Evolutionary conservation across 2,113 vertebrate species (phyloP), one percentile per base, ranked within the genome.

Genomic region (Corythaeola cristata): DNA sequence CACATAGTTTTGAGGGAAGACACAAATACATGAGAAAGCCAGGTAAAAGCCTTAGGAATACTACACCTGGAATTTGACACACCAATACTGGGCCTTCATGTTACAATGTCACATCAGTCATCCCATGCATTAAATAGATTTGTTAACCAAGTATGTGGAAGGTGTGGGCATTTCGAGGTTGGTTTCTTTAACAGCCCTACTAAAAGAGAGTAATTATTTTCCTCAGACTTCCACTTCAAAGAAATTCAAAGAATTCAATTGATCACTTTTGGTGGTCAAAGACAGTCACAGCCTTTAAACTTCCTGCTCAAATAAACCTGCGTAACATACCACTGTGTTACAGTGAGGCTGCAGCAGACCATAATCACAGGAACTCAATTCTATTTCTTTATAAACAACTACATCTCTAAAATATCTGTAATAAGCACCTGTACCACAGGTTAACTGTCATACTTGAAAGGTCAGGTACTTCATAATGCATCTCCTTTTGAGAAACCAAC

Each of bases 341-440:
- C 81, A 85, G 53, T 8, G 16, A 95, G 44, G 55, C 53, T 83
- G 58, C 67, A 82, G 72, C 84, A 77, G 55, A 59, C 12, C 49
- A 82, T n/a, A 85, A 89, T 85, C 41, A 73, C 49, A 88, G 28
- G 59, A 66, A 67, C 37, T 32, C 79, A 84, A 62, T 68, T 74
- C 92, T 93, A 93, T 72, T 79, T 66, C 37, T 71, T 69, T 71
- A 91, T 5, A 55, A 94, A 85, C 76, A 96, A 27, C 26, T 55
- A 91, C 60, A 67, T 60, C 93, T 96, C 74, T 67, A 91, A 78
- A 96, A 28, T 76, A 80, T 53, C 91, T 63, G 88, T 63, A 96
- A 96, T 74, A 97, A 97, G 88, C 93, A 96, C 93, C 91, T 96
- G 92, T 91, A 90, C 62, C 93, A 96, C 91, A 95, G 89, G 73